Conservation (phyloP, 2,888 invertebrate species). For the Morinoia aosen region DNA sequence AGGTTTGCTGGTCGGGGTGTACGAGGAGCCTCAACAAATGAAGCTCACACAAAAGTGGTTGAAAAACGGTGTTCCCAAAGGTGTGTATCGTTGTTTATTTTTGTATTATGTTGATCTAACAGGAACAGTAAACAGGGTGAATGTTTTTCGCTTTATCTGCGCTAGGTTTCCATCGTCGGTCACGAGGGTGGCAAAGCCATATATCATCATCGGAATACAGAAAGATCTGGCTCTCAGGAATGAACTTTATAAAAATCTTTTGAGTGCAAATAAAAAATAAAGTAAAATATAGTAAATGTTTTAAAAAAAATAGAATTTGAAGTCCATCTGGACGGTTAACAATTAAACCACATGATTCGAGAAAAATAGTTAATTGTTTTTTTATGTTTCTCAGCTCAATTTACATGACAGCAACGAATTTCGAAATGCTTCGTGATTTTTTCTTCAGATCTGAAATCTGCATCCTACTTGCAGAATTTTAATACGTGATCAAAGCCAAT, state of each 20-base stretch:
- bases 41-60: conserved; percentile 72
- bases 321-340: too few relatives aligned
- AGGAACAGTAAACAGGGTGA: background rate
- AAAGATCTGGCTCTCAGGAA: too few relatives aligned
- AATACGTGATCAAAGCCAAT: background rate
- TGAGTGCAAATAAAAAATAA: too few relatives aligned
- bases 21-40: conserved; percentile 71
- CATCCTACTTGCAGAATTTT: background rate
- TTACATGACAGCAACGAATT: too few relatives aligned
- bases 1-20: conserved; percentile 72
- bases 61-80: conserved; percentile 71
- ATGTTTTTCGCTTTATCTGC: background rate
- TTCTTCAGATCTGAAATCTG: background rate
- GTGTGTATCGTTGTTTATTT: conserved; percentile 66
- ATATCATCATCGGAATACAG: too few relatives aligned
- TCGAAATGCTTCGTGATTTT: too few relatives aligned
- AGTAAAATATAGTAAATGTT: too few relatives aligned
- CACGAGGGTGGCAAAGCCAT: too few relatives aligned
- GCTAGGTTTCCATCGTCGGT: background rate
- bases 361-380: background rate
- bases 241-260: too few relatives aligned
- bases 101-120: background rate
- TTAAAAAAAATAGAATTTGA: too few relatives aligned
- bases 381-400: too few relatives aligned
- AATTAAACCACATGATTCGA: background rate